Conservation (phyloP, 2,888 invertebrate species). For the Pterostichus madidus region DNA sequence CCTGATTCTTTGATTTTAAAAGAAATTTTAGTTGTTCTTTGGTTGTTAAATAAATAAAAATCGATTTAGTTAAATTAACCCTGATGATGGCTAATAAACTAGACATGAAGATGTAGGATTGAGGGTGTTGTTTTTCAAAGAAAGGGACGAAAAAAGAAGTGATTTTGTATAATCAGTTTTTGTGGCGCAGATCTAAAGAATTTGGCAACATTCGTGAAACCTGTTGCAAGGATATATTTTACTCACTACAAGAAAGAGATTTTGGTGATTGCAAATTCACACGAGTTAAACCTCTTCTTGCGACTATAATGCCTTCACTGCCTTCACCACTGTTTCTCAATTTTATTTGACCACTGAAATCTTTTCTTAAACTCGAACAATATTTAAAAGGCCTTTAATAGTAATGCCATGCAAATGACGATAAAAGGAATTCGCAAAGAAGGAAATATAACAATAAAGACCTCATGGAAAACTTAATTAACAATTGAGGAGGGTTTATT, state of each 20-base stretch:
- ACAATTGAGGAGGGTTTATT: too few relatives aligned
- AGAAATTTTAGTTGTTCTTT: slow-evolving; percentile 35
- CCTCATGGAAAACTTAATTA: too few relatives aligned
- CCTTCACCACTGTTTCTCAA: slow-evolving; percentile 37
- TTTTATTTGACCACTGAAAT: slow-evolving; percentile 42
- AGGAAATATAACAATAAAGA: neutral
- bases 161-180: slow-evolving; percentile 48
- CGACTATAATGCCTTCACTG: slow-evolving; percentile 45
- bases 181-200: slow-evolving; percentile 37
- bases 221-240: slow-evolving; percentile 57
- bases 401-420: neutral
- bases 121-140: slow-evolving; percentile 2
- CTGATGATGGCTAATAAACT: neutral
- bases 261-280: slow-evolving; percentile 52
- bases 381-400: neutral
- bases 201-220: slow-evolving; percentile 59
- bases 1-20: slow-evolving; percentile 29
- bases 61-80: neutral
- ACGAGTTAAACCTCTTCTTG: slow-evolving; percentile 48
- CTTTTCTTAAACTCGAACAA: slow-evolving; percentile 17
- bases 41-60: neutral
- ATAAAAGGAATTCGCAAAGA: slow-evolving; percentile 12
- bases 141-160: slow-evolving; percentile 19
- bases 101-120: neutral
- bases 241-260: slow-evolving; percentile 54